Base-by-base conservation (phyloP, 2,888 invertebrate genomes). In the Bembecia ichneumoniformis region DNA sequence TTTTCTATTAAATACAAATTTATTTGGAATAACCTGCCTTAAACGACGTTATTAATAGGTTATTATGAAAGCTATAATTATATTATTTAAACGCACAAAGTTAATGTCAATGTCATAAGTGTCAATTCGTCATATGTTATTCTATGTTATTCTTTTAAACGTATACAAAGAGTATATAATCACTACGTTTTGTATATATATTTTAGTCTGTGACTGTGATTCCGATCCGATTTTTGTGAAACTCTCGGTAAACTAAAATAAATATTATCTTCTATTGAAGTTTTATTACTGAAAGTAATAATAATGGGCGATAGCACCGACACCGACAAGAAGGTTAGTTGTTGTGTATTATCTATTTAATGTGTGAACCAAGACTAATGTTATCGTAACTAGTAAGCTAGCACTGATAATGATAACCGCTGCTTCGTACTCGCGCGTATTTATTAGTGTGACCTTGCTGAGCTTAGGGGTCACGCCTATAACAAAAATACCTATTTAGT, bases 301-400 rank as follows among this genome's bases (percentile, higher is more conserved):
- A 67, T 62, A 56, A 83, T 83, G 83, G 71, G 71, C 51, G 79
- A 80, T 63, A 68, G 60, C 55, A 65, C 63, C 53, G 74, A 72
- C 51, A 65, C 60, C 51, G 80, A 80, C 78, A 78, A 79, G 71
- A 83, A 82, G 83, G 83, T 82, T 40, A 40, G 40, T 40, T 3
- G 40, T 13, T 5, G 7, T 9, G 54, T 59, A 62, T 67, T 74
- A 73, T 71, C 70, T 66, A 52, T 52, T 61, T 51, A 51, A 46
- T 57, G 58, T 58, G 58, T 64, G 58, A 59, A 63, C 60, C 55
- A 36, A 20, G 40, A 13, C 47, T 51, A 28, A 46, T 51, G 59
- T 54, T 70, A 67, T 59, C 62, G 53, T 5, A 14, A 13, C 14
- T 13, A 11, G 40, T 40, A 13, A 28, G 28, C 40, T 4, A 40